Percentiles rank a stretch among this genome's conserved stretches.
Conservation (phyloP, 2,113 vertebrate species). For the Tragelaphus strepsiceros region DNA sequence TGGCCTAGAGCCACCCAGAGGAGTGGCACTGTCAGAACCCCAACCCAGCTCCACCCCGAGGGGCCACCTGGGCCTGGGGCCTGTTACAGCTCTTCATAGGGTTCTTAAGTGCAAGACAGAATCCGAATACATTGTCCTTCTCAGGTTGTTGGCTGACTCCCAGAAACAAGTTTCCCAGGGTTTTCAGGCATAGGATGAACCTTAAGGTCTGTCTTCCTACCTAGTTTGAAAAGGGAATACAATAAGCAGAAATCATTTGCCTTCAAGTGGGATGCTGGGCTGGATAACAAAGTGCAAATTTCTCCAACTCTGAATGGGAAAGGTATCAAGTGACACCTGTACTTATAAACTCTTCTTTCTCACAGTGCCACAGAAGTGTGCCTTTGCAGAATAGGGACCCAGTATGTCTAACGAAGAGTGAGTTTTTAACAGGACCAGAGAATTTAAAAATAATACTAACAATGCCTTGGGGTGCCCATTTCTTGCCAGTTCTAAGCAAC, state of each 20-base stretch:
- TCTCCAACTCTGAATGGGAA: neutral
- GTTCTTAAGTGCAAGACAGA: neutral
- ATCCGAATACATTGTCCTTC: neutral
- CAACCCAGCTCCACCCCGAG: neutral
- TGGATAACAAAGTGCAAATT: neutral
- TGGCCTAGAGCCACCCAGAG: neutral
- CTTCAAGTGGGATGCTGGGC: neutral
- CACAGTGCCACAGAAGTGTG: neutral
- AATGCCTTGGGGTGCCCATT: neutral
- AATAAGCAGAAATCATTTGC: neutral
- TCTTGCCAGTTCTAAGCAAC: neutral
- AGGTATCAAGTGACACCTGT: neutral
- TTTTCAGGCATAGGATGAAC: neutral
- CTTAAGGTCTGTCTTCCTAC: neutral
- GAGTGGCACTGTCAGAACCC: neutral
- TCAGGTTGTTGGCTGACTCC: neutral
- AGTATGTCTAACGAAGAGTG: neutral
- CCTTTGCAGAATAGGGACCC: neutral
- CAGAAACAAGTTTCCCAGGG: neutral
- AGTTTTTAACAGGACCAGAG: neutral
- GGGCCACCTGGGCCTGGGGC: rapidly evolving
- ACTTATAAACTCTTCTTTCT: neutral
- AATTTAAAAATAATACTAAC: neutral
- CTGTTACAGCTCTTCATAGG: neutral
- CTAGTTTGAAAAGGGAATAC: neutral